Base-by-base conservation (phyloP, 1,140 invertebrate species). In the Ladona fulva region DNA sequence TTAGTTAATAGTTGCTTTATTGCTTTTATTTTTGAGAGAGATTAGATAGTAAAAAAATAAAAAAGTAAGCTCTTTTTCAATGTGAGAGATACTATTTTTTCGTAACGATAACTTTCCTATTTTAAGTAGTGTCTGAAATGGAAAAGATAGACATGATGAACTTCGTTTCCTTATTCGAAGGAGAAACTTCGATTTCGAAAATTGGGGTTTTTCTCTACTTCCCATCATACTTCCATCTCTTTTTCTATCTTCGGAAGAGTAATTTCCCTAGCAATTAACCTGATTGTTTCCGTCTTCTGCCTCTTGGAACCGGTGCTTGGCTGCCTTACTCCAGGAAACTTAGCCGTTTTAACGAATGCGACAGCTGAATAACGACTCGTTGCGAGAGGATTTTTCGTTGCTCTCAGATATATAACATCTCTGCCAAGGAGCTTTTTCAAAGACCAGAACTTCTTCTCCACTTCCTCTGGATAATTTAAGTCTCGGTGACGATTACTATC, bases 181-280 rank as follows among this genome's bases (percentile, higher is more conserved):
- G 29, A 37, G 29, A 8, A 37, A 37, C 29, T 37, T 37, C 1
- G 29, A 37, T 8, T 37, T 37, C 29, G 29, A 37, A 37, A 37
- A 37, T 37, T 37, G 8, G 29, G 1, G 29, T 37, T 37, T 37
- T 37, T 37, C 29, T 37, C 29, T 37, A 5, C 29, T 5, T 5
- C 29, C 3, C 29, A 5, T 8, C 29, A 1, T 37, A 37, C 29
- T 37, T 37, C 8, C 29, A 37, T 37, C 29, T 37, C 29, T 37
- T 37, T 37, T 37, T n/a, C n/a, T n/a, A n/a, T n/a, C n/a, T n/a
- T 11, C 16, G 3, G n/a, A 66, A 19, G 52, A 66, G 52, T 66
- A 66, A 66, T 66, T 66, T 66, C 12, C 52, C 52, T 66, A 19
- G 52, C 52, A 66, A 66, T 66, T 66, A 66, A 66, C 52, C 52